Evolutionary conservation across 2,888 invertebrate genomes (phyloP).

Genomic region (Shargacucullia verbasci): DNA sequence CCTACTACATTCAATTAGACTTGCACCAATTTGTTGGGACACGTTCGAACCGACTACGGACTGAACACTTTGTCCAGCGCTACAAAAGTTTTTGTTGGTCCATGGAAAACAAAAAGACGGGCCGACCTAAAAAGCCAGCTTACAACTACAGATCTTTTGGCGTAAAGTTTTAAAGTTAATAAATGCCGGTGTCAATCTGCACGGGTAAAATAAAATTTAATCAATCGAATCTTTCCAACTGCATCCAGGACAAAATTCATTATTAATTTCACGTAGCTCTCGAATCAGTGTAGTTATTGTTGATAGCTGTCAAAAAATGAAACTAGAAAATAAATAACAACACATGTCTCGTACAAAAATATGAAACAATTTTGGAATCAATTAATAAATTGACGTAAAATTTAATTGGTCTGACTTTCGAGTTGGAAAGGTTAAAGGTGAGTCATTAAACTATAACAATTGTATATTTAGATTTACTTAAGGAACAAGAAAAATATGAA

Average conservation of each 20-base stretch:
- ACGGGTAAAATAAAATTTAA: too few relatives aligned
- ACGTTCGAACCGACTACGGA: constrained; percentile 34
- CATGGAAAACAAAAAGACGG: constrained; percentile 32
- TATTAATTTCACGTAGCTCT: too few relatives aligned
- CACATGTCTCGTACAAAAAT: not conserved
- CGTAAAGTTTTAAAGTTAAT: too few relatives aligned
- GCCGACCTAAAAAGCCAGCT: constrained; percentile 8
- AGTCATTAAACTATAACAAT: constrained; percentile 1
- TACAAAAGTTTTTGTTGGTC: constrained; percentile 41
- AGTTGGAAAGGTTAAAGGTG: constrained; percentile 5
- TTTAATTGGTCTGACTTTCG: constrained; percentile 11
- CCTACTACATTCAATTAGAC: constrained; percentile 62
- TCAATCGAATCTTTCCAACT: too few relatives aligned
- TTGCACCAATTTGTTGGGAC: constrained; percentile 57
- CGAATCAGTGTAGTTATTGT: too few relatives aligned
- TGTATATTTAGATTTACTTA: not conserved
- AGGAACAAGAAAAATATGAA: constrained; percentile 27
- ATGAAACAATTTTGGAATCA: constrained; percentile 4
- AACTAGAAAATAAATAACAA: not conserved
- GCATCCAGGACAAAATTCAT: too few relatives aligned
- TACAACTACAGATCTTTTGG: too few relatives aligned
- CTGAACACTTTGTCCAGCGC: constrained; percentile 34
- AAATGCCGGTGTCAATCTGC: too few relatives aligned
- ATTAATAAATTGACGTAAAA: constrained; percentile 14
- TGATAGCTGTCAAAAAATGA: not conserved